Evolutionary conservation across 2,888 invertebrate species (phyloP), one percentile per base, ranked within the genome.

Genomic region (Eupithecia exiguata): DNA sequence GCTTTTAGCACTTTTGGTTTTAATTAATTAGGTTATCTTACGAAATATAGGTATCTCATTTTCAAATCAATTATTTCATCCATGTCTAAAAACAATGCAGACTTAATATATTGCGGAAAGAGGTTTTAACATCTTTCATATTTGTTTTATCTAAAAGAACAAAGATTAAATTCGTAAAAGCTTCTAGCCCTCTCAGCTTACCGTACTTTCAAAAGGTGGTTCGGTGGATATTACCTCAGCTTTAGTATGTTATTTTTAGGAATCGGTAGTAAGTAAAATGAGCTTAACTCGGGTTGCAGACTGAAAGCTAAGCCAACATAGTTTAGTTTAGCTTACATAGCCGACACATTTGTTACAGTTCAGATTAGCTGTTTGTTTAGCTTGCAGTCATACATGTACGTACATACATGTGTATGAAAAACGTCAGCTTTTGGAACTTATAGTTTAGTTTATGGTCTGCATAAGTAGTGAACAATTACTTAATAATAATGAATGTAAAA

Each of bases 131-230:
- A n/a, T 38, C 38, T 18, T 65, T n/a, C 21, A 35, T 65, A 65
- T 65, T 65, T 65, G 38, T 68, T 68, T 46, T 25, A 68, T 53
- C 53, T 36, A 16, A 21, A 38, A 35, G 62, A 65, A 65, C 65
- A 65, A 38, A 65, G 65, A 65, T 65, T 65, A 25, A 18, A 74
- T 74, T 71, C 62, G 62, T 53, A 43, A 68, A 68, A 74, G 68
- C 74, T 46, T 21, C 49, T 67, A 71, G 70, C 74, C 63, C 65
- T 30, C 58, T 30, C 46, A 30, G 68, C 71, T 71, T 69, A 71
- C 68, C 68, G 61, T 74, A 69, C 68, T 71, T 65, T 65, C 38
- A 74, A 70, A 74, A 35, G 30, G 62, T 35, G 62, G 16, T 35
- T 62, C 18, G 25, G 58, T 25, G 25, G 25, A 12, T 21, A 58